phyloP scores from a whole-genome alignment of 2,888 invertebrate species.

The Podabrus alpinus region DNA sequence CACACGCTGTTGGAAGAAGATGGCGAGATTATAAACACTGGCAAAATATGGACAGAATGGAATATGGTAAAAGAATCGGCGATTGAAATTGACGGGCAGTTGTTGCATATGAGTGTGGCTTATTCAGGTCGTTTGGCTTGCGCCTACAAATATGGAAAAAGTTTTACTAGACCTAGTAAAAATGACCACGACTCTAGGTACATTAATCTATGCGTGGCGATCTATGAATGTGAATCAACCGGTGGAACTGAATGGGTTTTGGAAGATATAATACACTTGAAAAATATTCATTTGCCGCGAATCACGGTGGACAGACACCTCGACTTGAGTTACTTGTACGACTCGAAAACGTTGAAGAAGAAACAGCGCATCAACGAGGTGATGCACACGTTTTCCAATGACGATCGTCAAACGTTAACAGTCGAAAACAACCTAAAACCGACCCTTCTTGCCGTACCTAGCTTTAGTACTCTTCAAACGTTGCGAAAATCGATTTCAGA shows the following conservation, averaged over 20 bases:
- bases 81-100: slow-evolving; percentile 71
- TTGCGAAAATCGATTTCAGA: slow-evolving; percentile 86
- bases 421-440: slow-evolving; percentile 52
- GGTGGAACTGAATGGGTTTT: slow-evolving; percentile 93
- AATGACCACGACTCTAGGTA: slow-evolving; percentile 79
- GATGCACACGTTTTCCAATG: slow-evolving; percentile 79
- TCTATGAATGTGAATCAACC: slow-evolving; percentile 98
- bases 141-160: slow-evolving; percentile 92
- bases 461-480: slow-evolving; percentile 87
- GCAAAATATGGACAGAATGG: slow-evolving; percentile 55
- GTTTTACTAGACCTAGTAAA: slow-evolving; percentile 80
- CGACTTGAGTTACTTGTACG: slow-evolving; percentile 81
- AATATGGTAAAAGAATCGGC: slow-evolving; percentile 63
- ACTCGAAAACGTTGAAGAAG: slow-evolving; percentile 78
- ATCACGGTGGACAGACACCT: slow-evolving; percentile 82
- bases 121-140: slow-evolving; percentile 97
- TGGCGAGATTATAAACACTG: slow-evolving; percentile 49
- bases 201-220: slow-evolving; percentile 90
- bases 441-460: slow-evolving; percentile 80
- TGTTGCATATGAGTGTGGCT: slow-evolving; percentile 92
- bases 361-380: slow-evolving; percentile 81
- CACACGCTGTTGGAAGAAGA: slow-evolving; percentile 51
- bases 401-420: slow-evolving; percentile 63
- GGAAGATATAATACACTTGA: slow-evolving; percentile 93
- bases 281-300: slow-evolving; percentile 86